Conservation (phyloP, 2,888 invertebrate species). For the Calephelis perditalis region DNA sequence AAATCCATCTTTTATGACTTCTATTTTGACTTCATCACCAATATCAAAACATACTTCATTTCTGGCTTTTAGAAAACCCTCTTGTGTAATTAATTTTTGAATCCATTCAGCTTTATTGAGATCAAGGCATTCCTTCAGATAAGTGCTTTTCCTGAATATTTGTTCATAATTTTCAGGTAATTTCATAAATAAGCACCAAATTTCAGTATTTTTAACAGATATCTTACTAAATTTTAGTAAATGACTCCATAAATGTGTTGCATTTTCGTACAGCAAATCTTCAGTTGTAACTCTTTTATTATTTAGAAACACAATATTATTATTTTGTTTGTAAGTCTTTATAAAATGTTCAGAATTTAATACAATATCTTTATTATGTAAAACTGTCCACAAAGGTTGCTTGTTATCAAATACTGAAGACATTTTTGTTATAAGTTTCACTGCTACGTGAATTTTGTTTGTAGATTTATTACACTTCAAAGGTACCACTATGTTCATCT, state of each 20-base stretch:
- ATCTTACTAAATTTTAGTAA: conserved; percentile 41
- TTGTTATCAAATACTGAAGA: conserved; percentile 47
- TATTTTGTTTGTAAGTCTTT: conserved; percentile 30
- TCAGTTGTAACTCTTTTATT: conserved; percentile 35
- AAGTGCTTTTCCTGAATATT: conserved; percentile 36
- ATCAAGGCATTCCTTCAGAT: conserved; percentile 33
- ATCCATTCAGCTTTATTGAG: conserved; percentile 37
- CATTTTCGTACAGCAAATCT: conserved; percentile 38
- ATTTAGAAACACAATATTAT: conserved; percentile 34
- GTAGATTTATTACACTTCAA: conserved; percentile 29
- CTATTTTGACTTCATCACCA: conserved; percentile 39
- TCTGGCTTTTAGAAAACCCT: conserved; percentile 47
- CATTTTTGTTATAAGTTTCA: conserved; percentile 48
- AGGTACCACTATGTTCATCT: conserved; percentile 45
- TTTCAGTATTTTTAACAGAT: conserved; percentile 20
- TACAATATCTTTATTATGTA: conserved; percentile 43
- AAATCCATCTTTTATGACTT: conserved; percentile 48
- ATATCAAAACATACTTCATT: conserved; percentile 40
- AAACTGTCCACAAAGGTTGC: conserved; percentile 44
- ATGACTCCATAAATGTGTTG: conserved; percentile 36
- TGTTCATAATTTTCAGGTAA: conserved; percentile 44
- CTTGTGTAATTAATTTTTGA: conserved; percentile 38
- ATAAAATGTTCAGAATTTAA: conserved; percentile 56
- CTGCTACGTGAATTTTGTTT: conserved; percentile 37
- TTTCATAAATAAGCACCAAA: conserved; percentile 45